Percentiles rank a stretch among this genome's conserved stretches.
Evolutionary conservation across 2,888 invertebrate species (phyloP).

Genomic region (Cheilosia pagana): DNA sequence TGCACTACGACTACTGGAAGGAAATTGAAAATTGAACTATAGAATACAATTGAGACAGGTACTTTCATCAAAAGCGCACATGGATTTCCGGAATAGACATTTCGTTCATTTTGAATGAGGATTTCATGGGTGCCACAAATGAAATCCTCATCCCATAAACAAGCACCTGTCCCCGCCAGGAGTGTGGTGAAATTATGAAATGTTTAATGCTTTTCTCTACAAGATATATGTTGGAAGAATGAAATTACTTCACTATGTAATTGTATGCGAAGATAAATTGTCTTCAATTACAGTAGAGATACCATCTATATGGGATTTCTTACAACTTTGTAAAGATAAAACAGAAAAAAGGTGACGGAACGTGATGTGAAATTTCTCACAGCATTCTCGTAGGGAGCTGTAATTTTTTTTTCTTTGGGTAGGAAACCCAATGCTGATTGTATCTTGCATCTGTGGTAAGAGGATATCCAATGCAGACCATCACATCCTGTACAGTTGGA

Average conservation of each 20-base stretch:
- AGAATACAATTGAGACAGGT: slow-evolving; percentile 32
- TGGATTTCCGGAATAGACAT: slow-evolving; percentile 16
- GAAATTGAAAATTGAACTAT: slow-evolving; percentile 53
- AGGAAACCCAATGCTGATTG: slow-evolving; percentile 50
- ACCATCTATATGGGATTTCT: slow-evolving; percentile 22
- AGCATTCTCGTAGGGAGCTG: slow-evolving; percentile 12
- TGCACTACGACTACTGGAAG: slow-evolving; percentile 14
- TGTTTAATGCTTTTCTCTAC: slow-evolving; percentile 43
- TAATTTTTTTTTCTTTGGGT: slow-evolving; percentile 1
- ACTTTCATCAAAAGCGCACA: slow-evolving; percentile 24
- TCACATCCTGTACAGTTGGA: slow-evolving; percentile 16
- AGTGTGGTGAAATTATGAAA: slow-evolving; percentile 52
- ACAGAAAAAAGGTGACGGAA: slow-evolving; percentile 53
- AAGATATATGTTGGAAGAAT: slow-evolving; percentile 48
- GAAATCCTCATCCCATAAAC: slow-evolving; percentile 34
- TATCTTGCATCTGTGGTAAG: slow-evolving; percentile 57
- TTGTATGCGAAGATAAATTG: slow-evolving; percentile 62
- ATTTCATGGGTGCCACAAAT: slow-evolving; percentile 45
- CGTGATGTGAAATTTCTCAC: slow-evolving; percentile 59
- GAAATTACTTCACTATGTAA: slow-evolving; percentile 48
- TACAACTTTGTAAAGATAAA: slow-evolving; percentile 11
- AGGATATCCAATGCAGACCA: slow-evolving; percentile 47
- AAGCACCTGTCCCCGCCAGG: slow-evolving; percentile 19
- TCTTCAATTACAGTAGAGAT: slow-evolving; percentile 63
- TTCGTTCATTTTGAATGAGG: slow-evolving; percentile 22